Percentiles rank a stretch among this genome's conserved stretches.
Evolutionary conservation across 2,888 invertebrate genomes (phyloP).

Genomic region (Campoletis raptor): DNA sequence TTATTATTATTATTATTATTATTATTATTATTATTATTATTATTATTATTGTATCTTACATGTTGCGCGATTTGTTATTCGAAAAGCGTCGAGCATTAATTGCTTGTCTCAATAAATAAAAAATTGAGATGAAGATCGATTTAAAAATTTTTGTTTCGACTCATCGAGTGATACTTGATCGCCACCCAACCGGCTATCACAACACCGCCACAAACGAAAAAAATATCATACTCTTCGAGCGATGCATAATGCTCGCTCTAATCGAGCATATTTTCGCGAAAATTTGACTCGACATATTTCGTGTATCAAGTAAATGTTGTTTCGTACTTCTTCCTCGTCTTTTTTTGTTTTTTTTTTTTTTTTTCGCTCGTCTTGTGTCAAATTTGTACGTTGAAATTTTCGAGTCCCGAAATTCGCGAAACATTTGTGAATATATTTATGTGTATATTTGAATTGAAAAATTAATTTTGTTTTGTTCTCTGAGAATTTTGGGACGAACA

Average conservation of each 20-base stretch:
- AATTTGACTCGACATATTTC: slow-evolving; percentile 36
- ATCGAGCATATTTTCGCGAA: slow-evolving; percentile 7
- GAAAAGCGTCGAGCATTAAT: slow-evolving; percentile 18
- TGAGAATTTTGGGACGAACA: slow-evolving; percentile 3
- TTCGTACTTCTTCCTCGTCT: slow-evolving; percentile 19
- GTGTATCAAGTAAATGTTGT: slow-evolving; percentile 33
- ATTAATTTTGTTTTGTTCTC: slow-evolving; percentile 23
- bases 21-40: slow-evolving; percentile 73
- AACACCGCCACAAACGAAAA: slow-evolving; percentile 78
- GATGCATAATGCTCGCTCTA: not conserved
- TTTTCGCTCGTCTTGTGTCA: slow-evolving; percentile 5
- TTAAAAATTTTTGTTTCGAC: slow-evolving; percentile 28
- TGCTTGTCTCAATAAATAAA: slow-evolving; percentile 1
- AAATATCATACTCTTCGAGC: slow-evolving; percentile 67
- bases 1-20: slow-evolving; percentile 70
- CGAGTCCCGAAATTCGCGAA: slow-evolving; percentile 7
- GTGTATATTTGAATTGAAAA: slow-evolving; percentile 11
- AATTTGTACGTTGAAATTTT: not conserved
- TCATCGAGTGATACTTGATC: slow-evolving; percentile 76
- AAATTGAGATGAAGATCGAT: not conserved
- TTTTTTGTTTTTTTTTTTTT: slow-evolving; percentile 18
- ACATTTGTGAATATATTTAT: slow-evolving; percentile 54
- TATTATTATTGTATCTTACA: slow-evolving; percentile 72
- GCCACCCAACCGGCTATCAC: slow-evolving; percentile 83
- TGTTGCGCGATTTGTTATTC: slow-evolving; percentile 61